These are phyloP conservation scores for Melipona bicolor DNA, from an alignment of 2,888 invertebrate genomes.

Conservation along the genomic window DNA sequence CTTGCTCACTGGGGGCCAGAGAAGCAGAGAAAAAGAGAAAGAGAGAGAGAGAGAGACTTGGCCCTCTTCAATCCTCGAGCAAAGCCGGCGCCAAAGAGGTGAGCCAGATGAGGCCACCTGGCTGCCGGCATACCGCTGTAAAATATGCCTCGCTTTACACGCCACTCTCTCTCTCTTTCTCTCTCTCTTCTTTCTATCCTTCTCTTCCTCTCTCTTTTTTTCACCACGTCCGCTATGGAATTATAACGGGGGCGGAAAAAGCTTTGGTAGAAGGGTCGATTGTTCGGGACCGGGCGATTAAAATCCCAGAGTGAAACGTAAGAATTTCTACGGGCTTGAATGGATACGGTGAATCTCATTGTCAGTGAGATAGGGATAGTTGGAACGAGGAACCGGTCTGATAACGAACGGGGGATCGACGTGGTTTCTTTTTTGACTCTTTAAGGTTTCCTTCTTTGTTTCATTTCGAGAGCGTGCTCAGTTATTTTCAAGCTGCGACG, in stretches of 20 bases:
- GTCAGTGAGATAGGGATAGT: background rate
- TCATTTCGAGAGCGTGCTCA: too few relatives aligned
- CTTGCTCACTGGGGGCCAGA: constrained; percentile 43
- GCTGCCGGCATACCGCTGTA: constrained; percentile 53
- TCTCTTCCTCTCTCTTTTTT: constrained; percentile 9
- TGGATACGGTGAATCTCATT: background rate
- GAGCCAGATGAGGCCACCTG: constrained; percentile 59
- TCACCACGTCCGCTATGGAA: background rate
- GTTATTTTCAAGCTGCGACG: too few relatives aligned
- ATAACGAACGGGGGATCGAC: too few relatives aligned
- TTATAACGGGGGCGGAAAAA: constrained; percentile 7
- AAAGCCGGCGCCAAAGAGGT: constrained; percentile 47
- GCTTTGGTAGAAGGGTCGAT: constrained; percentile 20
- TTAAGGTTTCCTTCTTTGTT: too few relatives aligned
- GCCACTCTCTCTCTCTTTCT: constrained; percentile 33
- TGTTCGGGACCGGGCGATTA: constrained; percentile 36
- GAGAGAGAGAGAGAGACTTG: constrained; percentile 51
- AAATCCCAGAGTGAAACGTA: constrained; percentile 11
- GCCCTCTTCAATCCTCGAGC: constrained; percentile 35
- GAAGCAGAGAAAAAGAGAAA: constrained; percentile 58
- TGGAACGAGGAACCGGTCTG: too few relatives aligned
- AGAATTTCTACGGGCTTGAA: background rate
- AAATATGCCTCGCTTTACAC: constrained; percentile 68
- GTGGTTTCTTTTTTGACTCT: too few relatives aligned
- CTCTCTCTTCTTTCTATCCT: background rate